These are phyloP conservation scores for Petrosia ficiformis DNA, from an alignment of 37 sponge, comb jelly and placozoan species.

Conservation along the genomic window DNA sequence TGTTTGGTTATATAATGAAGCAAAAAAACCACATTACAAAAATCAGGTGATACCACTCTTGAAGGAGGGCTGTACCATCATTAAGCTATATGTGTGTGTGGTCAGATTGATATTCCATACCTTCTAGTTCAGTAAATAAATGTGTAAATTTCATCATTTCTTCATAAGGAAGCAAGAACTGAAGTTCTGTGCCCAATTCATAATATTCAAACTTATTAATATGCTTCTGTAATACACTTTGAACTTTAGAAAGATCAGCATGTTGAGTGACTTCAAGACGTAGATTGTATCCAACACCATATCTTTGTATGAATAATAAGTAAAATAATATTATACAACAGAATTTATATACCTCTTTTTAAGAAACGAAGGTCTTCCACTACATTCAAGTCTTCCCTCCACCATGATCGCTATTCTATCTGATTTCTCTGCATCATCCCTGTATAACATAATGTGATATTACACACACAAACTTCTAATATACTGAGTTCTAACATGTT, in stretches of 20 bases:
- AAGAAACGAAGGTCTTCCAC: constrained; percentile 87
- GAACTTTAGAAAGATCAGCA: constrained; percentile 25
- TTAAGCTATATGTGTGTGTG: too few species aligned
- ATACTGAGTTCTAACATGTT: constrained; percentile 59
- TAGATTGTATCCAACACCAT: constrained; percentile 4
- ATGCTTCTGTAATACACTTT: constrained; percentile 67
- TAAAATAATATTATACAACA: not conserved
- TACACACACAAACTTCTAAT: not conserved
- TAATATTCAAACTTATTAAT: constrained; percentile 28
- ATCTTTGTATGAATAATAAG: constrained; percentile 1
- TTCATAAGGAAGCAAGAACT: constrained; percentile 50
- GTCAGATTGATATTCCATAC: too few species aligned
- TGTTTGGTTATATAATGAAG: too few species aligned
- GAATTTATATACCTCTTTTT: constrained; percentile 60
- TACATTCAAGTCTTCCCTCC: constrained; percentile 73
- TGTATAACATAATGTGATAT: constrained; percentile 6
- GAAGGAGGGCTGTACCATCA: too few species aligned
- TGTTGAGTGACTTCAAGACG: not conserved
- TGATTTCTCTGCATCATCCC: constrained; percentile 98
- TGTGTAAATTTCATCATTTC: constrained; percentile 61
- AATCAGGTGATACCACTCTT: too few species aligned
- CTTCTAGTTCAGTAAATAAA: constrained; percentile 78
- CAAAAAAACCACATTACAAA: too few species aligned
- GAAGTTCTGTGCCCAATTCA: constrained; percentile 86
- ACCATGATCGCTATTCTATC: constrained; percentile 97